Evolutionary conservation across 1,140 invertebrate species (phyloP).

Genomic region (Paracyclopina nana): DNA sequence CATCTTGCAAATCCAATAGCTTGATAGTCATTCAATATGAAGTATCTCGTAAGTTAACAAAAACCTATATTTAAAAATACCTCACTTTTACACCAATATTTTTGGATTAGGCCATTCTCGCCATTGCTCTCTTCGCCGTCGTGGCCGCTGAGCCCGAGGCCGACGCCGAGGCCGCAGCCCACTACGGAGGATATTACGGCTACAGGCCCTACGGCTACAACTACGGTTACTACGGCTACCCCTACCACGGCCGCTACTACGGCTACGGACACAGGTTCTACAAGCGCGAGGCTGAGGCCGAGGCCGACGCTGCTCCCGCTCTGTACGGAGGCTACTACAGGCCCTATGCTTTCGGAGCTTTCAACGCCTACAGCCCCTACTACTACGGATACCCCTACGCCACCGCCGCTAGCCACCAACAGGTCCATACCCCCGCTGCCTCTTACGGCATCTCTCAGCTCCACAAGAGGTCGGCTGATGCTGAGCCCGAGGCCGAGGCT

Average conservation of each 20-base stretch:
- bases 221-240: not conserved
- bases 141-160: constrained; percentile 5
- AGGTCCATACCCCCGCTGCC: not conserved
- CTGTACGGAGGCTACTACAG: not conserved
- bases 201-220: not conserved
- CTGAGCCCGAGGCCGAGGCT: not conserved
- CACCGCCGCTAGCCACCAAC: too few species aligned
- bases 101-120: too few species aligned
- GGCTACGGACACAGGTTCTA: not conserved
- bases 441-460: not conserved
- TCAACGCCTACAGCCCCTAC: not conserved
- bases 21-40: too few species aligned
- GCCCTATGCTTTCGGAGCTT: not conserved
- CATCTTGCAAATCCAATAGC: too few species aligned
- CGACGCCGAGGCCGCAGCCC: not conserved
- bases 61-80: too few species aligned
- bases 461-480: not conserved
- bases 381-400: too few species aligned
- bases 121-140: too few species aligned
- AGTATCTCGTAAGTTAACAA: too few species aligned
- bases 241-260: not conserved
- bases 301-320: not conserved
- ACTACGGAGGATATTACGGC: constrained; percentile 1
- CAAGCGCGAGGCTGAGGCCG: constrained; percentile 2
- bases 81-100: too few species aligned